Base-by-base conservation (phyloP, 2,113 vertebrate genomes). In the Polypterus senegalus region DNA sequence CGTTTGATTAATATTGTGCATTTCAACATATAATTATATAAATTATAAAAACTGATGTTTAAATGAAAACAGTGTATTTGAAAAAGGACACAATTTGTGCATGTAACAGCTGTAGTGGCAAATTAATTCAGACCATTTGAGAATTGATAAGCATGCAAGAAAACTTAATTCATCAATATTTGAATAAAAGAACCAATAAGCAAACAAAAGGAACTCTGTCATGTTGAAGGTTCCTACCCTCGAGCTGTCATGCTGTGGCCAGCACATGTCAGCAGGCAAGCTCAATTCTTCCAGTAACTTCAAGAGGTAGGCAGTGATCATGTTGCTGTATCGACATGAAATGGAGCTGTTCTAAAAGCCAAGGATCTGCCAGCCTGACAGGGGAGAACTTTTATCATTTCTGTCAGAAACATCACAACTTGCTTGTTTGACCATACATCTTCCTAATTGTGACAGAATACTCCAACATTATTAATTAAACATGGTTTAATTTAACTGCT, bases 361-460 rank as follows among this genome's bases (percentile, higher is more conserved):
- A 74, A 82, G 82, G 80, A 81, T 85, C 87, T 92, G 91, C 91
- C 91, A 91, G 87, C 78, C 87, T 84, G 85, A 85, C 84, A 80
- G 76, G 77, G 76, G 88, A 84, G 88, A 90, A 89, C 90, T 89
- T 87, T 86, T 86, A 92, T 92, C 90, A 90, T 84, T 85, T 83
- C 88, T 94, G 92, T 94, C 91, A 94, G 90, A 88, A 84, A 90
- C 90, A 89, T 94, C 91, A 88, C 88, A 84, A 84, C 85, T 81
- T 79, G 82, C 92, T 93, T 89, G 91, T 96, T 92, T 92, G 88
- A 87, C 88, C 88, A 89, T 94, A 91, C 90, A 83, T 91, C 89
- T 94, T 90, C 88, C 86, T 85, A 84, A 88, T 83, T 81, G 86
- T 90, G 89, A 92, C 91, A 92, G 90, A 86, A 85, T 76, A 81